Evolutionary conservation across 2,797 vertebrate genomes (phyloP), one percentile per base, ranked within the genome.

Genomic region (Somateria mollissima): DNA sequence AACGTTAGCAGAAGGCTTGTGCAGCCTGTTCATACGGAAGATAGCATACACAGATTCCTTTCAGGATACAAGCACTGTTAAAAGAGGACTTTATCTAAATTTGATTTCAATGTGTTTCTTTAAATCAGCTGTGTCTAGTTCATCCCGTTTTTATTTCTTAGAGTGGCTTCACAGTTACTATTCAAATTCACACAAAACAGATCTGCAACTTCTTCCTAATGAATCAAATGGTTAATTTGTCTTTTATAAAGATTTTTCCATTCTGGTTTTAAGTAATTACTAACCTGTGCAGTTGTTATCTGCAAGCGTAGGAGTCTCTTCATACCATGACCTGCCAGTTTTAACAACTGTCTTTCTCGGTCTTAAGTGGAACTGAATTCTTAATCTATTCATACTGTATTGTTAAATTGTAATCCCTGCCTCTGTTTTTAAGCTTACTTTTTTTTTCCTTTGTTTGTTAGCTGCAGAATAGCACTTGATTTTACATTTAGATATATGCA

Each of bases 201-300:
- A 87, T 90, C 36, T 62, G 54, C 71, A 78, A 3, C 67, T 91
- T 80, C 79, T 94, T 89, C 2, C 9, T 94, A 67, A 92, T 75
- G 77, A 91, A 96, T 96, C 85, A 90, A 93, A 92, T 86, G 89
- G 92, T 92, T 95, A 95, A 94, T 97, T 96, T 94, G 72, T 90
- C 72, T 96, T 94, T 84, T 87, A 79, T 27, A 25, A 96, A 89
- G 90, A 81, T 96, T 95, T 91, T 93, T 95, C 75, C 77, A 17
- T 94, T 89, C 88, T 92, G 62, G 69, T 95, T 95, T 93, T 96
- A 93, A 96, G 91, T 96, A 96, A 96, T 96, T 95, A 90, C 94
- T 71, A 77, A 80, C 87, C 93, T 90, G 62, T 78, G 73, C 87
- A 92, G 89, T 87, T 5, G 45, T 95, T 96, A 93, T 82, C 96